These are phyloP conservation scores for Orthonevra nobilis DNA, from an alignment of 2,888 invertebrate species.

Conservation along the genomic window DNA sequence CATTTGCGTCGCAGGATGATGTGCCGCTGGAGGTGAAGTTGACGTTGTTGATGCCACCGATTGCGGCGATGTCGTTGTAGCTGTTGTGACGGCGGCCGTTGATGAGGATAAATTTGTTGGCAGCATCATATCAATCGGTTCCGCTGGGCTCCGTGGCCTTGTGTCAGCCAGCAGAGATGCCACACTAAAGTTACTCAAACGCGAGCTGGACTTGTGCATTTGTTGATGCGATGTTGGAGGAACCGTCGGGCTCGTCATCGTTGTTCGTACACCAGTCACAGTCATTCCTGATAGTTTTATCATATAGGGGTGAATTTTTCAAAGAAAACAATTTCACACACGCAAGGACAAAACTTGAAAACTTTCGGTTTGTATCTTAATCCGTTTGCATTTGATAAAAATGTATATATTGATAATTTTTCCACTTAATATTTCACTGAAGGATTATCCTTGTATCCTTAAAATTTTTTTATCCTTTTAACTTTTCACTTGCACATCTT, in stretches of 20 bases:
- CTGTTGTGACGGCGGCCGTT: conserved; percentile 73
- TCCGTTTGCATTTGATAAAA: conserved; percentile 35
- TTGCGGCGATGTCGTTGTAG: conserved; percentile 79
- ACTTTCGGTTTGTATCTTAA: conserved; percentile 20
- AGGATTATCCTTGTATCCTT: conserved; percentile 69
- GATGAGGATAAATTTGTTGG: conserved; percentile 72
- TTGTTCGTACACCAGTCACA: conserved; percentile 84
- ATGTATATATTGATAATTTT: conserved; percentile 17
- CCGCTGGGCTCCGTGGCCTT: conserved; percentile 80
- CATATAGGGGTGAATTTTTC: conserved; percentile 74
- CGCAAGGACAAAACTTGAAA: neutral
- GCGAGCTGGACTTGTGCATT: conserved; percentile 82
- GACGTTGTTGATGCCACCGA: conserved; percentile 62
- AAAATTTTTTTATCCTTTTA: conserved; percentile 1
- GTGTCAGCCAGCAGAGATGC: conserved; percentile 93
- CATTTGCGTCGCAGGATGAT: conserved; percentile 53
- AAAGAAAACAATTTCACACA: conserved; percentile 28
- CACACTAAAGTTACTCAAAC: conserved; percentile 90
- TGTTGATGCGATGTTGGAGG: conserved; percentile 79
- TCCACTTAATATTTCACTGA: conserved; percentile 40
- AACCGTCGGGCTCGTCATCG: conserved; percentile 84
- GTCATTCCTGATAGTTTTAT: conserved; percentile 82
- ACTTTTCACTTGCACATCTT: conserved; percentile 60
- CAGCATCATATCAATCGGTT: conserved; percentile 72
- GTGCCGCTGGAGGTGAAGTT: conserved; percentile 78